Base-by-base conservation (phyloP, 53 echinoderm and acorn worm species). In the Mesocentrotus franciscanus region DNA sequence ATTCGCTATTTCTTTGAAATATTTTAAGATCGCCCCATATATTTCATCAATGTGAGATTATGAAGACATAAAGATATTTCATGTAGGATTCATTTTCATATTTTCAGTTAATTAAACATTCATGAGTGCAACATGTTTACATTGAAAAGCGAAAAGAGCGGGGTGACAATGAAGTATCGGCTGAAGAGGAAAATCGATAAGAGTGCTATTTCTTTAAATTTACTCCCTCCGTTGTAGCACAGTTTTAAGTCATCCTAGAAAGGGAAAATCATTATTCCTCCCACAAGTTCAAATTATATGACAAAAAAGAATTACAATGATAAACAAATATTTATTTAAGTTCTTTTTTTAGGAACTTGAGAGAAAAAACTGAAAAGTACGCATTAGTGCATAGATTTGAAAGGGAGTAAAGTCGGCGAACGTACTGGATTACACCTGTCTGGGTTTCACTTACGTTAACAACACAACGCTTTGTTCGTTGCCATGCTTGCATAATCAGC, bases 391-490 rank as follows among this genome's bases (percentile, higher is more conserved):
- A 10, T 5, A 24, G 4, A 78, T 20, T 59, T 27, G 58, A 60
- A 32, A 27, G 90, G 90, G 90, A 13, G 90, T 58, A 90, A 60
- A 14, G 32, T 27, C 29, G 13, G 9, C 15, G 60, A n/a, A 49
- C 49, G 15, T 58, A 90, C n/a, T 58, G 16, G 55, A 27, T 60
- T 60, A 13, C 90, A 90, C 81, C 90, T 60, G 90, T 90, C 90
- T 58, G 60, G 60, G 90, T 12, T 90, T 90, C 90, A 60, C 90
- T 90, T 58, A 90, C 71, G 93, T 93, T 93, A 93, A 93, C 93
- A 56, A 93, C 93, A 93, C 93, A 75, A 93, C 93, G 93, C 93
- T 76, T 75, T 93, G 74, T 74, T 75, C 93, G 93, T 93, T 93
- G 93, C 93, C 93, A 93, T 74, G 93, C 92, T 72, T 93, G 93